These are phyloP conservation scores for Lathronympha strigana DNA, from an alignment of 2,888 invertebrate genomes.

Conservation along the genomic window DNA sequence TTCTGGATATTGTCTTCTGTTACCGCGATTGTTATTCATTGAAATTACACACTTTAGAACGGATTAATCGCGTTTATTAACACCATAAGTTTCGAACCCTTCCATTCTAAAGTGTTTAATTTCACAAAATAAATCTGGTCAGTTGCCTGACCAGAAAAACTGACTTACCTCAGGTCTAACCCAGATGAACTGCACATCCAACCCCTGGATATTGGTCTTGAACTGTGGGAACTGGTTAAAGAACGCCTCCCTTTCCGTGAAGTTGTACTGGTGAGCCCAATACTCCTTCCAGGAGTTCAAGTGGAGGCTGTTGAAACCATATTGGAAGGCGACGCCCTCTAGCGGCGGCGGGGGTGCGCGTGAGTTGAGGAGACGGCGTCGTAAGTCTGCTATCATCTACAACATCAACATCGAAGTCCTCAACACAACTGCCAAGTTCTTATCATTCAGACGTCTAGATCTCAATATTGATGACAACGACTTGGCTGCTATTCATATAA, in stretches of 20 bases:
- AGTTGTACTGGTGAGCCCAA: slow-evolving; percentile 87
- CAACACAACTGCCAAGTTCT: too few species aligned
- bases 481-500: too few species aligned
- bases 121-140: too few species aligned
- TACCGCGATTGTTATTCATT: too few species aligned
- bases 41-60: too few species aligned
- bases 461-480: too few species aligned
- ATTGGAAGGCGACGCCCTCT: slow-evolving; percentile 80
- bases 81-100: too few species aligned
- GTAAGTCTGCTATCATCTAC: slow-evolving; percentile 48
- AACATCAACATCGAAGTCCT: background rate
- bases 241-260: slow-evolving; percentile 84
- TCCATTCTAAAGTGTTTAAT: too few species aligned
- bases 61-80: too few species aligned
- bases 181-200: slow-evolving; percentile 88
- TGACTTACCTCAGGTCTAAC: slow-evolving; percentile 32
- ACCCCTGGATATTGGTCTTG: slow-evolving; percentile 88
- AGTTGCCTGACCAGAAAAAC: too few species aligned
- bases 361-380: slow-evolving; percentile 45
- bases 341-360: slow-evolving; percentile 51
- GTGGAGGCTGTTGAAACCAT: slow-evolving; percentile 84
- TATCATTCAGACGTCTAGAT: too few species aligned
- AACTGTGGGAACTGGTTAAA: slow-evolving; percentile 88
- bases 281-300: slow-evolving; percentile 78
- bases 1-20: too few species aligned